Base-by-base conservation (phyloP, 2,888 invertebrate genomes). In the Galerucella calmariensis region DNA sequence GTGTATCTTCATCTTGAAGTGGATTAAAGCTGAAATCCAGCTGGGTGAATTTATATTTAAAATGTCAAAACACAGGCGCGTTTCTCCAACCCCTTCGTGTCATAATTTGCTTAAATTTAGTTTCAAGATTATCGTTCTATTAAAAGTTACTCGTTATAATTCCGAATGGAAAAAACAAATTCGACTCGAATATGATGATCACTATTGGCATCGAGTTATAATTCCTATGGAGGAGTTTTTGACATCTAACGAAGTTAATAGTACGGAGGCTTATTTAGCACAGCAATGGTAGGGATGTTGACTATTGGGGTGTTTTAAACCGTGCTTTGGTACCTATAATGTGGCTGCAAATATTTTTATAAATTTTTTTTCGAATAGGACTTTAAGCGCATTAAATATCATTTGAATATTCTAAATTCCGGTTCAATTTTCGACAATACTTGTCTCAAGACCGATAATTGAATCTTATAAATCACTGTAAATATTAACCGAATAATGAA, bases 61-160 rank as follows among this genome's bases (percentile, higher is more conserved):
- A 74, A 74, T 69, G 73, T 74, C 73, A 74, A 69, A 74, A 74
- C 73, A 69, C 73, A 53, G 66, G 69, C 63, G 59, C 69, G 69
- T 24, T 63, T 41, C 27, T 41, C 48, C 67, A 11, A 35, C 51
- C 69, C 69, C 58, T 66, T 51, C 27, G 35, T 63, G 67, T 74
- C 73, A 74, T 74, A 74, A 66, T 71, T 76, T 67, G 67, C 66
- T 69, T 80, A 79, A 78, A 77, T 80, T 79, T 79, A 79, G 79
- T 79, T 76, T 69, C 67, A 61, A 75, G 79, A 80, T 80, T 79
- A 80, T 76, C 74, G 77, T 79, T 77, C 79, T 79, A 79, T 79
- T 79, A 80, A 79, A 79, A 80, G 79, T 79, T 75, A 69, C 77
- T 73, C 71, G 69, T 75, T 71, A 77, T 78, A 78, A 79, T 78